Evolutionary conservation across 2,113 vertebrate species (phyloP), one percentile per base, ranked within the genome.

Genomic region (Sinocyclocheilus grahami): DNA sequence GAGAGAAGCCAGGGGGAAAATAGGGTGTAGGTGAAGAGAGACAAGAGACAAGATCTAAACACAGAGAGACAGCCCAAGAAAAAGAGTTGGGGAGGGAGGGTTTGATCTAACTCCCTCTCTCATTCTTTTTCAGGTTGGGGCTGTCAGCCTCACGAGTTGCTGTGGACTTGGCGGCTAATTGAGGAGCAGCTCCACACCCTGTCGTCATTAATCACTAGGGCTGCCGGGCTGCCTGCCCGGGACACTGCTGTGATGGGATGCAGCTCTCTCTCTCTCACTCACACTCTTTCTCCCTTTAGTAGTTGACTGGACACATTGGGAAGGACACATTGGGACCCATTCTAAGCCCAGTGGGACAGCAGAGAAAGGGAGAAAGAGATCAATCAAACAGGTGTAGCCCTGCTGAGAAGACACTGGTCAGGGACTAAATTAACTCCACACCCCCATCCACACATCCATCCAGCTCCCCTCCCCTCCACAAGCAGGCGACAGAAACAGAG

Each of bases 121-220:
- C 74, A 48, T 69, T 74, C 81, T 86, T 87, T 87, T 86, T 86
- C 87, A 85, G 87, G 87, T 91, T 91, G 89, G 90, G 86, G 90
- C 92, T 94, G 94, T 94, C 90, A 92, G 88, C 85, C 63, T 86
- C 77, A 89, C 87, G 92, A 93, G 91, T 87, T 82, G 79, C 89
- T 88, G 90, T 90, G 91, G 92, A 91, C 91, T 91, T 91, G 93
- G 91, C 93, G 90, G 93, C 94, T 95, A 95, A 95, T 94, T 95
- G 94, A 95, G 93, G 94, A 94, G 92, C 93, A 90, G 92, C 93
- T 95, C 93, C 92, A 91, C 94, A 95, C 92, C 91, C 94, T 95
- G 94, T 94, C 95, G 91, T 94, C 94, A 95, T 95, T 95, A 95
- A 95, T 96, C 94, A 95, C 93, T 55, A 4, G 89, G 91, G 88